These are phyloP conservation scores for Cepaea hortensis DNA, from an alignment of 2,888 invertebrate species.

Conservation along the genomic window DNA sequence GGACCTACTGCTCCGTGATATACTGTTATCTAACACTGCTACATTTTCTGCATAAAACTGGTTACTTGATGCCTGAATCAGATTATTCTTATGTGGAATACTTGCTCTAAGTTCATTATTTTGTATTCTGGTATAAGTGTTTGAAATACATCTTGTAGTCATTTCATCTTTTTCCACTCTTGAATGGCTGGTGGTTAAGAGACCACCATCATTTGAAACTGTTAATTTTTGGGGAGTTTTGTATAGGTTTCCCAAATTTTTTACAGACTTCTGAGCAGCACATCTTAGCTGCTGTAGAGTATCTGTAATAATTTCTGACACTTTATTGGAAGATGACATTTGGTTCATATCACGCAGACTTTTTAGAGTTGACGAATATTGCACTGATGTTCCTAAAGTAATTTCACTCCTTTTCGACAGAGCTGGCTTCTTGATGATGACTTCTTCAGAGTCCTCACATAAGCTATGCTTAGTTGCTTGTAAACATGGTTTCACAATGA, in stretches of 20 bases:
- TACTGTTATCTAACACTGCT: neutral
- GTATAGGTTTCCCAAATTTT: constrained; percentile 17
- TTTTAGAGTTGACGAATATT: constrained; percentile 40
- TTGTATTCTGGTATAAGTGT: neutral
- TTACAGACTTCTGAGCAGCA: constrained; percentile 1
- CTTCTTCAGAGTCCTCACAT: constrained; percentile 11
- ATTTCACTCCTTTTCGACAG: constrained; percentile 28
- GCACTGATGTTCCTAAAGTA: constrained; percentile 17
- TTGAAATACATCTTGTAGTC: neutral
- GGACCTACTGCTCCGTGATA: neutral
- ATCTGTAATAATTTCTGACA: constrained; percentile 22
- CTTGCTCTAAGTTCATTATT: neutral
- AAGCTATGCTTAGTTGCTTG: neutral
- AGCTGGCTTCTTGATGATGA: neutral
- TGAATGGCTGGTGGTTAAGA: neutral
- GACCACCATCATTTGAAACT: neutral
- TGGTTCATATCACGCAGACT: constrained; percentile 9
- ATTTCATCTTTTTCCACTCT: neutral
- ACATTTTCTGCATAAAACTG: neutral
- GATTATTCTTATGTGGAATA: neutral
- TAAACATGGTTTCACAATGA: neutral
- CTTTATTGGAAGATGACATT: neutral
- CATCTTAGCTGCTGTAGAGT: constrained; percentile 32
- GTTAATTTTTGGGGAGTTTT: constrained; percentile 38
- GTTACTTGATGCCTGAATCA: neutral